A percentile compares a stretch with the other conserved stretches of the same genome.
These are phyloP conservation scores for Paracanthobrama guichenoti DNA, from an alignment of 2,113 vertebrate species.

Conservation along the genomic window DNA sequence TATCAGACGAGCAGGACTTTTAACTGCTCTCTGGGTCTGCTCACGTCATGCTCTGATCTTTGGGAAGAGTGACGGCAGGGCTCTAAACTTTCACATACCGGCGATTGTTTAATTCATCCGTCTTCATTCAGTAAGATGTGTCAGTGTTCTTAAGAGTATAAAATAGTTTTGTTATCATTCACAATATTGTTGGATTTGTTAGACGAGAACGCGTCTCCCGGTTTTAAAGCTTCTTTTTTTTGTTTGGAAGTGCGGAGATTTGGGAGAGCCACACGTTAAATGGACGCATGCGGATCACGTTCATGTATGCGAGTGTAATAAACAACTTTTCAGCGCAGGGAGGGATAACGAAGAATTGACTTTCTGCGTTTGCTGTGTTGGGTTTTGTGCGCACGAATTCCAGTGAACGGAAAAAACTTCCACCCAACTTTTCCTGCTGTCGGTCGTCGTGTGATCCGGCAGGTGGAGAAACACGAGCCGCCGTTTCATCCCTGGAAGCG, in stretches of 20 bases:
- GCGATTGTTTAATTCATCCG: constrained; percentile 15
- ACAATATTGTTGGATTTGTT: background rate
- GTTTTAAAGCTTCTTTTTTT: background rate
- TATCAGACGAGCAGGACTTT: background rate
- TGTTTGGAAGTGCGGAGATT: constrained; percentile 16
- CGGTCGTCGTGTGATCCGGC: constrained; percentile 39
- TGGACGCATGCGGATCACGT: constrained; percentile 23
- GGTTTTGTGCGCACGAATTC: background rate
- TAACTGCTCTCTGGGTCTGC: background rate
- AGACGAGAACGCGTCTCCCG: background rate
- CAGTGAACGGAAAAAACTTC: constrained; percentile 33
- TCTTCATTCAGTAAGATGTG: background rate
- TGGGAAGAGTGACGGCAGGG: constrained; percentile 39
- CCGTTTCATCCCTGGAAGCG: background rate
- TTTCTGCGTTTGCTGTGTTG: background rate
- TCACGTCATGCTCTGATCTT: constrained; percentile 31
- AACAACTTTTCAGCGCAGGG: background rate
- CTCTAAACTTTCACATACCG: constrained; percentile 38
- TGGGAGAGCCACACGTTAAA: constrained; percentile 14
- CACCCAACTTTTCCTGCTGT: constrained; percentile 24
- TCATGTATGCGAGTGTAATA: background rate
- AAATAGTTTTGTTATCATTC: background rate
- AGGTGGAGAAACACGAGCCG: constrained; percentile 40
- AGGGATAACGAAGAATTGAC: background rate
- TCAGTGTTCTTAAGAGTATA: background rate